Percentiles rank a stretch among this genome's conserved stretches.
phyloP scores from a whole-genome alignment of 1,140 invertebrate species.

The Phthorimaea operculella region DNA sequence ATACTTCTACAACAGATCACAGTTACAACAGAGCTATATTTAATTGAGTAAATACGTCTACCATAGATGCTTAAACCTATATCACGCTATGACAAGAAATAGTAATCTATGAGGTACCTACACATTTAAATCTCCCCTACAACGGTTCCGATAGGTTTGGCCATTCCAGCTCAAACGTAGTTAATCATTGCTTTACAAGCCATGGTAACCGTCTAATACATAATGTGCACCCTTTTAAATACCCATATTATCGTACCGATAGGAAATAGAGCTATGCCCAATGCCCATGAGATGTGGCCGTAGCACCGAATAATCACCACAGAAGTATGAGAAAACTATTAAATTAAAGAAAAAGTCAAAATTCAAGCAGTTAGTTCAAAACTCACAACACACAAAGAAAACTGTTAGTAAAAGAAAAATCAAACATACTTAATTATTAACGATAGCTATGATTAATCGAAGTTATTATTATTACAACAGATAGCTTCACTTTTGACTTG shows the following conservation, averaged over 20 bases:
- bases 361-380: conserved; percentile 54
- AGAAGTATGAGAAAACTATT: conserved; percentile 22
- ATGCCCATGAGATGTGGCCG: conserved; percentile 42
- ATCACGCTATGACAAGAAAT: conserved; percentile 55
- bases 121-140: neutral
- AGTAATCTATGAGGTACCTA: conserved; percentile 24
- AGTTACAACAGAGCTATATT: conserved; percentile 12
- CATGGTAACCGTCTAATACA: neutral
- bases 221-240: neutral
- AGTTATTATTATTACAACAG: no score
- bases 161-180: no score
- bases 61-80: conserved; percentile 20
- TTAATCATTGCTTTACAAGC: no score
- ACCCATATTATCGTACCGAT: neutral
- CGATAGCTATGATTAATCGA: no score
- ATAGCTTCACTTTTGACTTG: no score
- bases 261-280: conserved; percentile 15
- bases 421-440: conserved; percentile 9
- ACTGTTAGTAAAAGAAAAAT: conserved; percentile 43
- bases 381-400: conserved; percentile 42
- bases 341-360: conserved; percentile 31
- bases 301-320: conserved; percentile 61
- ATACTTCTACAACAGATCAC: conserved; percentile 14
- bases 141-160: no score
- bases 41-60: conserved; percentile 15